Evolutionary conservation across 1,140 invertebrate species (phyloP).

Genomic region (Macrotrachela quadricornifera): DNA sequence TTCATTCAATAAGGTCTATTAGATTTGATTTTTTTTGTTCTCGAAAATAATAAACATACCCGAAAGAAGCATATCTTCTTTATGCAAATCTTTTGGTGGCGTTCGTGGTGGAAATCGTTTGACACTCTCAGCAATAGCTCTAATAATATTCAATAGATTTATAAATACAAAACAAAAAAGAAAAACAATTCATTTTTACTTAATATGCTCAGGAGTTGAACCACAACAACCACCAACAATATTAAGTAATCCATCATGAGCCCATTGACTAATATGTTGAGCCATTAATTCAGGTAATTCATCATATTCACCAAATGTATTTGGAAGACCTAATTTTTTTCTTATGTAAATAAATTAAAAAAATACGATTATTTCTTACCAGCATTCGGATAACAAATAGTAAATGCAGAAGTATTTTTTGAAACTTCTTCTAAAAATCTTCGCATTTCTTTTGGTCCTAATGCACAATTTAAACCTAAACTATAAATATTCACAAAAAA

Average conservation of each 20-base stretch:
- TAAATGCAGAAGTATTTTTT: conserved; percentile 32
- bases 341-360: no score
- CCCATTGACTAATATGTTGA: conserved; percentile 25
- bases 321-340: conserved; percentile 36
- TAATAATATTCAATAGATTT: conserved; percentile 9
- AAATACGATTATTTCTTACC: conserved; percentile 10
- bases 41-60: no score
- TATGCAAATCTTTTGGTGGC: conserved; percentile 21
- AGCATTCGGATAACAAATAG: conserved; percentile 43
- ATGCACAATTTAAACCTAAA: conserved; percentile 39
- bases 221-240: conserved; percentile 44
- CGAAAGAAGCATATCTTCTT: conserved; percentile 28
- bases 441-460: conserved; percentile 40
- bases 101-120: conserved; percentile 28
- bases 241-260: conserved; percentile 33
- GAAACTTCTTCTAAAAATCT: conserved; percentile 35
- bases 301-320: conserved; percentile 44
- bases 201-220: conserved; percentile 40
- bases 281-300: conserved; percentile 39
- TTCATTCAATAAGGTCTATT: no score
- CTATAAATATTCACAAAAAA: no score
- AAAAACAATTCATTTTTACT: no score
- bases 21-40: no score
- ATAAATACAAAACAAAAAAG: conserved; percentile 1
- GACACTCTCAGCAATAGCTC: conserved; percentile 35